Evolutionary conservation across 2,797 vertebrate genomes (phyloP), one percentile per base, ranked within the genome.

Genomic region (Gallinago stenura): DNA sequence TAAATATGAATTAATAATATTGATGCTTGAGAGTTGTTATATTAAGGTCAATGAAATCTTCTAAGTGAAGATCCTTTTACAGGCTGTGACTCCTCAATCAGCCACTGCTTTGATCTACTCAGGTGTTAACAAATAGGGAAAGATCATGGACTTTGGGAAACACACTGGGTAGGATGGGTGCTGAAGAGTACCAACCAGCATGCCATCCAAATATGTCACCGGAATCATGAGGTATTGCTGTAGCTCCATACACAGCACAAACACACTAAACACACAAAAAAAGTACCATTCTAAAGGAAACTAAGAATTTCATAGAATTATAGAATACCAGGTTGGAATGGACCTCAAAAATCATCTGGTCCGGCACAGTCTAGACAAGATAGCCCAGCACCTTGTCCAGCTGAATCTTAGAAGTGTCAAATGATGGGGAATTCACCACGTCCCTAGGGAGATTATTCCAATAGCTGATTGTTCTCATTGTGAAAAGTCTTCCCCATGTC

Each of bases 221-320:
- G 0, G 30, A 15, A 31, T 16, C 75, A 39, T 0, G 2, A 4
- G 0, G 0, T 10, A 51, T 4, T 17, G 35, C n/a, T 54, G 41
- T 8, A 18, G 37, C 28, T 71, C 62, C 54, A 30, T 2, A 3
- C 7, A 6, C 10, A 35, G 2, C 51, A 71, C 33, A 61, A 46
- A 39, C 16, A 15, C 14, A 13, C 22, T 3, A 46, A 5, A 5
- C 50, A 20, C 11, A 20, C 51, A 5, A n/a, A 5, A 5, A 14
- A 25, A 35, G 8, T 25, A 14, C 6, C 24, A 1, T 19, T 18
- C 33, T 3, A 7, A 18, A 58, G 39, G 28, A 46, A 65, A 5
- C 2, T 14, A 15, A 30, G 43, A 19, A 12, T 25, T 39, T 41
- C 37, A 30, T 14, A 30, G 12, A 57, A 57, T 57, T n/a, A 35